phyloP scores from a whole-genome alignment of 2,113 vertebrate genomes.

The Scomber scombrus region DNA sequence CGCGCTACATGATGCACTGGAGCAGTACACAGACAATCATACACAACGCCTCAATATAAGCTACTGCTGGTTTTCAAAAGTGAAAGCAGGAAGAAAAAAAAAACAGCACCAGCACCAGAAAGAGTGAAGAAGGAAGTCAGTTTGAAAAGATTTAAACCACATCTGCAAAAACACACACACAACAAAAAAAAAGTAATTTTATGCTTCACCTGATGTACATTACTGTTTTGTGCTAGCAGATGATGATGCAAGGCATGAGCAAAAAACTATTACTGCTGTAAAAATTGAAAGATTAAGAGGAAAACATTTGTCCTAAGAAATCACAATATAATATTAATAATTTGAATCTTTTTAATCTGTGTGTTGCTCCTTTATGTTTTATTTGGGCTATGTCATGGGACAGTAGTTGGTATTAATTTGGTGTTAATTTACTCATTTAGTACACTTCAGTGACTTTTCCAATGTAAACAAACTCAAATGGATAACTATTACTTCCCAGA shows the following conservation, averaged over 20 bases:
- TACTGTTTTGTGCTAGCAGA: not conserved
- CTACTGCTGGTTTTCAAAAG: not conserved
- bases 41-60: not conserved
- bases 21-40: constrained; percentile 6
- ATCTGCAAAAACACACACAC: not conserved
- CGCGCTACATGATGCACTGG: not conserved
- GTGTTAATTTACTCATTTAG: too few species aligned
- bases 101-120: not conserved
- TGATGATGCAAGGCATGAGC: too few species aligned
- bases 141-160: not conserved
- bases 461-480: too few species aligned
- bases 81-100: not conserved
- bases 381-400: too few species aligned
- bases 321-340: too few species aligned
- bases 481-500: not conserved
- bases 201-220: too few species aligned
- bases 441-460: too few species aligned
- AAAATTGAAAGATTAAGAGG: not conserved
- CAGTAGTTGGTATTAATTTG: not conserved
- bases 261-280: not conserved
- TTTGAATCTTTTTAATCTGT: too few species aligned
- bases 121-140: too few species aligned
- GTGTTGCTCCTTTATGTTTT: too few species aligned
- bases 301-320: too few species aligned
- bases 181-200: not conserved